Evolutionary conservation across 2,888 invertebrate genomes (phyloP).

Genomic region (Allophyes oxyacanthae): DNA sequence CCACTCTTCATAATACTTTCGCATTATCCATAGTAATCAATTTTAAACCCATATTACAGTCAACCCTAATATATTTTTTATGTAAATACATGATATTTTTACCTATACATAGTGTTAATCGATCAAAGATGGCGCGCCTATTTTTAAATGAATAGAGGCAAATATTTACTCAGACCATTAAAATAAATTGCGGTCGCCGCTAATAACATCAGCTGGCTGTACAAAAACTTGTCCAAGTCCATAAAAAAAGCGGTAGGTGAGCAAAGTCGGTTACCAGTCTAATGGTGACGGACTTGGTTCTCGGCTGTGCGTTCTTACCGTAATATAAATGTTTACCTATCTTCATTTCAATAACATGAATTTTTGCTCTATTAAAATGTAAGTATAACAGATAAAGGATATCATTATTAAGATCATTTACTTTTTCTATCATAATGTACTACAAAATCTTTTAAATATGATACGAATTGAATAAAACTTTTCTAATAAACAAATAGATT

Average conservation of each 20-base stretch:
- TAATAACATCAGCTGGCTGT: slow-evolving; percentile 68
- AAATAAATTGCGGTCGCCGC: slow-evolving; percentile 67
- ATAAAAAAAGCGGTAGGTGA: slow-evolving; percentile 42
- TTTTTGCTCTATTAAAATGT: neutral
- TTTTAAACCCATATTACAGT: too few species aligned
- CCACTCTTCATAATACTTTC: too few species aligned
- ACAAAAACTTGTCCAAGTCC: slow-evolving; percentile 67
- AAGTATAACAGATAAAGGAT: too few species aligned
- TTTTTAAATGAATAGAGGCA: slow-evolving; percentile 57
- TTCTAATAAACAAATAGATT: neutral
- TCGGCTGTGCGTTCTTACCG: slow-evolving; percentile 22
- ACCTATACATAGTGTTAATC: slow-evolving; percentile 3
- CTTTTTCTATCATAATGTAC: too few species aligned
- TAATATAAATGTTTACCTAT: slow-evolving; percentile 21
- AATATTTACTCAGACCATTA: slow-evolving; percentile 71
- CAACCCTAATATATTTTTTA: too few species aligned
- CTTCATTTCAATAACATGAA: slow-evolving; percentile 12
- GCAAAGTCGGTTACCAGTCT: slow-evolving; percentile 49
- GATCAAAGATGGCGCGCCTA: slow-evolving; percentile 50
- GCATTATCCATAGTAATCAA: too few species aligned
- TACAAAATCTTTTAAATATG: too few species aligned
- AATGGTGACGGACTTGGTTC: slow-evolving; percentile 40
- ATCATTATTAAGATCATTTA: too few species aligned
- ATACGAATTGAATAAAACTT: too few species aligned
- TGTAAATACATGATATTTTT: too few species aligned